Percentiles rank a stretch among this genome's conserved stretches.
phyloP scores from a whole-genome alignment of 23 tunicate genomes.

The Oikopleura albicans region DNA sequence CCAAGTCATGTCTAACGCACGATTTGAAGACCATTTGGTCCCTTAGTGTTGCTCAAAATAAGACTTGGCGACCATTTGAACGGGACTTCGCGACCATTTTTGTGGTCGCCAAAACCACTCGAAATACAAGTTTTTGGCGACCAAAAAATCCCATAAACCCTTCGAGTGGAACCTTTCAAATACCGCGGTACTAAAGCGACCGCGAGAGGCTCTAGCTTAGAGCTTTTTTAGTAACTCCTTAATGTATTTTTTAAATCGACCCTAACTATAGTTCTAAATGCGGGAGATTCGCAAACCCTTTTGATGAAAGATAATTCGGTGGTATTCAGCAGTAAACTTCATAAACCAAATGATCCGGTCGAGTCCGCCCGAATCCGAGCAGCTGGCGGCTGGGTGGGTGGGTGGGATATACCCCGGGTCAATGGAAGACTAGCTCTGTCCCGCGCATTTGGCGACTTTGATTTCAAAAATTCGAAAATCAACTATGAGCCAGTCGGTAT shows the following conservation, averaged over 20 bases:
- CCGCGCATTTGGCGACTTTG: slow-evolving; percentile 77
- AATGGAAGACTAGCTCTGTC: slow-evolving; percentile 87
- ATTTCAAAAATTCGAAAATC: no score
- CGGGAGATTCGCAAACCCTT: not conserved
- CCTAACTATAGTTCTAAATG: no score
- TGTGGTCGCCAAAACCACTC: no score
- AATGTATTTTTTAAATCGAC: not conserved
- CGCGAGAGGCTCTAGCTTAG: not conserved
- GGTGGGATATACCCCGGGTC: slow-evolving; percentile 27
- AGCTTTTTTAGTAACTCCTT: not conserved
- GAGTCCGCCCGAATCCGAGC: slow-evolving; percentile 63
- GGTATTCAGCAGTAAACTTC: slow-evolving; percentile 20
- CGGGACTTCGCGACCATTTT: no score
- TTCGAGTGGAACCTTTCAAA: not conserved
- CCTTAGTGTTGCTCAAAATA: no score
- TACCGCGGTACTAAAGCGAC: not conserved
- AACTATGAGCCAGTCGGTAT: slow-evolving; percentile 17
- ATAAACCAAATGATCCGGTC: slow-evolving; percentile 82
- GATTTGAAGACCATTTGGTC: no score
- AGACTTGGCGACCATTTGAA: no score
- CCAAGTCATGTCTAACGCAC: no score
- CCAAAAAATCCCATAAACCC: no score
- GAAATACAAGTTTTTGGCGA: no score
- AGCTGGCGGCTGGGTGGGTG: slow-evolving; percentile 87
- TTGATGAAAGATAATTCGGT: not conserved